Base-by-base conservation (phyloP, 2,113 vertebrate genomes). In the Sinocyclocheilus grahami region DNA sequence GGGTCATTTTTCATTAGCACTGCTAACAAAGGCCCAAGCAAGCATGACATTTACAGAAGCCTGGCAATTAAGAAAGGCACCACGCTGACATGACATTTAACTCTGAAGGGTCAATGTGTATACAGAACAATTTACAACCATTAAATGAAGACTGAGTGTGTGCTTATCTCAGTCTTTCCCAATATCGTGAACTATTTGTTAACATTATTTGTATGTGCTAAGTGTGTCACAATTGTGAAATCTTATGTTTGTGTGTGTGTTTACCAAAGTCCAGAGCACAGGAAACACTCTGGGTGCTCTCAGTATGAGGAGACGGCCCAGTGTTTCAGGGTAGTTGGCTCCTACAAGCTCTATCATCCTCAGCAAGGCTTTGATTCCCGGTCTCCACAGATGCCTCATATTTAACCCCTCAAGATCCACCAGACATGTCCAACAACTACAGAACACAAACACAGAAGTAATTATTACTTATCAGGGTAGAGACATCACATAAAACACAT, bases 261-360 rank as follows among this genome's bases (percentile, higher is more conserved):
- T 82, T 92, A 99, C 97, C 96, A 99, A 94, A 0, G 97, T 94
- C 98, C 98, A 99, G 86, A 99, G 95, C 71, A 99, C 96, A 1
- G 98, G 97, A 80, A 99, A 99, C 8, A 99, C 97, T 77, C 98
- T 86, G 22, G 98, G 98, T 0, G 97, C 97, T 12, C 97, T 94
- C 1, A 99, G 92, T 78, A 99, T 99, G 27, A 99, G 96, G 3
- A 99, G 94, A 48, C 96, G 95, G 27, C 97, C 97, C 91, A 99
- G 91, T 0, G 98, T 99, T 93, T 99, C 98, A 0, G 98, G 98
- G 88, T 99, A 99, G 93, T 99, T 99, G 24, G 97, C 97, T 92
- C 98, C 97, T 16, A 99, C 97, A 89, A 98, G 96, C 91, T 99
- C 97, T 8, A 99, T 99, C 94, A 97, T 98, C 24, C 97, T 96